Evolutionary conservation across 2,888 invertebrate genomes (phyloP).

Genomic region (Conchocele bisecta): DNA sequence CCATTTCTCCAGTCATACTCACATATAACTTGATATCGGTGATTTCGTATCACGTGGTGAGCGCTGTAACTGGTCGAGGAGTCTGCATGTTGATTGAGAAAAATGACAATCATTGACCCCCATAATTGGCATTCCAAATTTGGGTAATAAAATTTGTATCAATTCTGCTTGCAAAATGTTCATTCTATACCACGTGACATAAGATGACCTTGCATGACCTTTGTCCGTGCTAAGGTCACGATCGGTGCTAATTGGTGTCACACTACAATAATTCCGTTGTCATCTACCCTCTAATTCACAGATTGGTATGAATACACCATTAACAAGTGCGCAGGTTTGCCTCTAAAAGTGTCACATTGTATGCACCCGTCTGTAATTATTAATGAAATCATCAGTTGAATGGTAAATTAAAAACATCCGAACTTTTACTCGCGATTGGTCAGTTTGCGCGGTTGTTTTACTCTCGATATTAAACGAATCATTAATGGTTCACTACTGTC

Average conservation of each 20-base stretch:
- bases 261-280: background rate
- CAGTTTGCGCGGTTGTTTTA: no score
- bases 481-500: no score
- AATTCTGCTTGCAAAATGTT: conserved; percentile 52
- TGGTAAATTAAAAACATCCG: no score
- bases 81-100: conserved; percentile 13
- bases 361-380: no score
- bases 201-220: conserved; percentile 61
- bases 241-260: conserved; percentile 63
- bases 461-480: no score
- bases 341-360: no score
- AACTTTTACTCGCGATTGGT: no score
- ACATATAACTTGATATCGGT: no score
- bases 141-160: conserved; percentile 56
- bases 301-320: background rate
- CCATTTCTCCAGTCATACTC: no score
- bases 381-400: no score
- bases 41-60: no score
- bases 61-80: no score
- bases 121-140: conserved; percentile 37
- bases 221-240: conserved; percentile 40
- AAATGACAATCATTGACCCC: conserved; percentile 42
- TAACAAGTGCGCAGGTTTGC: background rate
- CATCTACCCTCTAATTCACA: background rate
- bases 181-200: conserved; percentile 53